These are phyloP conservation scores for Sphaeridia pumilis DNA, from an alignment of 2,888 invertebrate genomes.

Conservation along the genomic window DNA sequence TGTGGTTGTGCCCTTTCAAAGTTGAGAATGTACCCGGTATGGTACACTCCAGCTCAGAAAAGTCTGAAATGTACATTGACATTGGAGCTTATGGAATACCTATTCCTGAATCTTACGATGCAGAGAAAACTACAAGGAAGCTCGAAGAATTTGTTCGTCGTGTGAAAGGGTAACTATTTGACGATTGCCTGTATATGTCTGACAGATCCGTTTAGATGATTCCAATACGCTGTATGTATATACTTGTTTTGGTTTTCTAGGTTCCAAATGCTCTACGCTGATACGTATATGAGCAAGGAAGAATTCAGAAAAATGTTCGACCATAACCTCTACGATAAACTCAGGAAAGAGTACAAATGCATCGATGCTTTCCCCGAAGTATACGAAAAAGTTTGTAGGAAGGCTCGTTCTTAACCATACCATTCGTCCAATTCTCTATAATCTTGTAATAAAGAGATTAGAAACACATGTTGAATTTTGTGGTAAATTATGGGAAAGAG, in stretches of 20 bases:
- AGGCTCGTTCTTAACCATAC: slow-evolving; percentile 39
- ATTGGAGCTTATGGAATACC: slow-evolving; percentile 71
- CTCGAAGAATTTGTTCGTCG: slow-evolving; percentile 60
- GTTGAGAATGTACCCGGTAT: slow-evolving; percentile 58
- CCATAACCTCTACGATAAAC: slow-evolving; percentile 57
- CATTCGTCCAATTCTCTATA: no score
- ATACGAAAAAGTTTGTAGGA: slow-evolving; percentile 59
- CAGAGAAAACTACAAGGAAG: slow-evolving; percentile 52
- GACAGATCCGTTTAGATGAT: no score
- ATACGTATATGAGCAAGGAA: slow-evolving; percentile 58
- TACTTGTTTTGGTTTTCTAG: no score
- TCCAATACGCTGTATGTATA: no score
- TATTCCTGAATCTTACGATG: slow-evolving; percentile 49
- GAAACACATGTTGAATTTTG: no score
- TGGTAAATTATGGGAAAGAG: no score
- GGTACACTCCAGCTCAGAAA: slow-evolving; percentile 47
- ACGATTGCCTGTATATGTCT: no score
- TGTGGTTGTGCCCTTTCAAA: slow-evolving; percentile 72
- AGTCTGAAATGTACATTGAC: slow-evolving; percentile 58
- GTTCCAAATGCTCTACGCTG: slow-evolving; percentile 76
- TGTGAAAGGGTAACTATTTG: slow-evolving; percentile 51
- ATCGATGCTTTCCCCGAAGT: slow-evolving; percentile 64
- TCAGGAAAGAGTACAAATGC: slow-evolving; percentile 51
- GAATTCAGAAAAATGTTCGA: slow-evolving; percentile 74
- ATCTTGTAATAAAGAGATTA: no score